Evolutionary conservation across 1,140 invertebrate genomes (phyloP).

Genomic region (Planococcus citri): DNA sequence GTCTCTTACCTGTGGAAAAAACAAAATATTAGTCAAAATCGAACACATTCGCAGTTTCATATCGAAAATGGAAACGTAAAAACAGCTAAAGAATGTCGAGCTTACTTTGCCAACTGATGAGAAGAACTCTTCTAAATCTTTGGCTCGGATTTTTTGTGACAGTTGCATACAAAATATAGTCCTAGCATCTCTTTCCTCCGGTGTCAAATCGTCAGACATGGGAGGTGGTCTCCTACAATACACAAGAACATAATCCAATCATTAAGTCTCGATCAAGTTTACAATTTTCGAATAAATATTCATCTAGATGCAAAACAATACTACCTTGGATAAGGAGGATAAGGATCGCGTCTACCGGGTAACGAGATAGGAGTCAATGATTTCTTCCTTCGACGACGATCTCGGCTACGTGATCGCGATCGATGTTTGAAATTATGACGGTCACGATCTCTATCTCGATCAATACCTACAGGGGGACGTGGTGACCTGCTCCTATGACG

Average conservation of each 20-base stretch:
- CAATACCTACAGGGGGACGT: neutral
- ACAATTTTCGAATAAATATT: neutral
- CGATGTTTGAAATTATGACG: constrained; percentile 19
- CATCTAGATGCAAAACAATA: neutral
- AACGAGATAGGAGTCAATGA: constrained; percentile 38
- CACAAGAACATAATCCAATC: neutral
- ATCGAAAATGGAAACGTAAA: too few relatives aligned
- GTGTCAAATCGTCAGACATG: constrained; percentile 62
- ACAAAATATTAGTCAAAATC: too few relatives aligned
- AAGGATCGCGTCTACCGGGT: constrained; percentile 27
- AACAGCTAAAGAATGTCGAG: neutral
- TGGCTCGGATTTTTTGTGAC: constrained; percentile 81
- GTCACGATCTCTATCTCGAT: constrained; percentile 22
- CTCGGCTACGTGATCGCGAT: constrained; percentile 20
- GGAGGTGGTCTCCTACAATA: constrained; percentile 27
- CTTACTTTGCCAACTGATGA: constrained; percentile 92
- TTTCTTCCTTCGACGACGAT: constrained; percentile 33
- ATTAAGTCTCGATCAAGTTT: too few relatives aligned
- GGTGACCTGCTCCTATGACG: neutral
- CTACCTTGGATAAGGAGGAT: neutral
- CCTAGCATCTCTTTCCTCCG: constrained; percentile 93
- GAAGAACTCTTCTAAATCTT: constrained; percentile 98
- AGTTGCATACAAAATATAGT: constrained; percentile 98
- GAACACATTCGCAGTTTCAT: neutral
- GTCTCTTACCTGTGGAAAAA: constrained; percentile 54